These are phyloP conservation scores for Epinotia brunnichana DNA, from an alignment of 2,888 invertebrate species.

Conservation along the genomic window DNA sequence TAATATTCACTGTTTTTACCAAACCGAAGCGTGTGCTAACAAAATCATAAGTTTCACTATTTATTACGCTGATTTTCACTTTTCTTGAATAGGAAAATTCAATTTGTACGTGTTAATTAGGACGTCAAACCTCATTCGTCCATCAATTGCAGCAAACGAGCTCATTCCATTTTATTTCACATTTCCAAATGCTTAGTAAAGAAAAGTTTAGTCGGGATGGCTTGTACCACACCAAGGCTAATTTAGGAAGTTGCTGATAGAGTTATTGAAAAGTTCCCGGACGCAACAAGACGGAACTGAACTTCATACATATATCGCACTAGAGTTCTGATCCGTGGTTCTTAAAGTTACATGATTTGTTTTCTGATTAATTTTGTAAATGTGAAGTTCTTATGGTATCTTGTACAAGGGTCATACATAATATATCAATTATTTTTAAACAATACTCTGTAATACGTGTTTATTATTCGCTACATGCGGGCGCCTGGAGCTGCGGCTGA, in stretches of 20 bases:
- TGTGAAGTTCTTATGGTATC: no score
- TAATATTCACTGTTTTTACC: no score
- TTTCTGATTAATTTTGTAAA: constrained; percentile 7
- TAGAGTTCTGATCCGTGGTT: background rate
- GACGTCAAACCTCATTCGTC: background rate
- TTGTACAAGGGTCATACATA: no score
- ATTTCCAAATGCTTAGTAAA: constrained; percentile 38
- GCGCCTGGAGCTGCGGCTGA: no score
- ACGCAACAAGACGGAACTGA: constrained; percentile 52
- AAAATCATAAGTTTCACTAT: no score
- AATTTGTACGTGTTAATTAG: background rate
- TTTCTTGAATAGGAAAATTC: no score
- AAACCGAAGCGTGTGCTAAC: no score
- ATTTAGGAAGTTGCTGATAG: constrained; percentile 63
- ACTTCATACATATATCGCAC: constrained; percentile 59
- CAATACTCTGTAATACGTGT: no score
- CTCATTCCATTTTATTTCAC: no score
- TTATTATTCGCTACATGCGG: no score
- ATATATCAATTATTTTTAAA: no score
- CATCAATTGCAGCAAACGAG: constrained; percentile 12
- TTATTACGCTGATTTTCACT: no score
- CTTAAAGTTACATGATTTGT: constrained; percentile 29
- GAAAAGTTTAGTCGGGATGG: constrained; percentile 36
- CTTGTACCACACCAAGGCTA: constrained; percentile 43
- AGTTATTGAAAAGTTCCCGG: constrained; percentile 61